Evolutionary conservation across 2,797 vertebrate species (phyloP).

Genomic region (Bucorvus abyssinicus): DNA sequence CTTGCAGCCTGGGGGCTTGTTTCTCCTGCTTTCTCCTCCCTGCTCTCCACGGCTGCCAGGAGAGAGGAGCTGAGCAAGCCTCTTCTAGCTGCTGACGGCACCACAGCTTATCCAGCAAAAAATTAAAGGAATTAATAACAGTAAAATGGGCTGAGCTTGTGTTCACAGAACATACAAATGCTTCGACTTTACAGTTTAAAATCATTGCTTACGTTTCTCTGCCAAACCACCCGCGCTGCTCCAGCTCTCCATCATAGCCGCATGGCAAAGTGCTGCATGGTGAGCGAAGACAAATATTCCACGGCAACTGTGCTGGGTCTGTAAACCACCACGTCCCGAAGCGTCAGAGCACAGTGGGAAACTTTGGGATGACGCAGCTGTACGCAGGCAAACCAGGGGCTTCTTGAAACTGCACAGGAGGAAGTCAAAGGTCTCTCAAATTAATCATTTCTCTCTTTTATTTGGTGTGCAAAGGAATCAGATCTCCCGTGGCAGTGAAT

Average conservation of each 20-base stretch:
- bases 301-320: accelerated
- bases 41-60: not conserved
- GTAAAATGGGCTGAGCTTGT: not conserved
- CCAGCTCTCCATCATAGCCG: not conserved
- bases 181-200: not conserved
- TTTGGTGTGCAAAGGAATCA: not conserved
- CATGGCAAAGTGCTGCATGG: not conserved
- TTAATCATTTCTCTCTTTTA: not conserved
- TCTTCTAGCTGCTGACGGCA: not conserved
- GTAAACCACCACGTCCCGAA: not conserved
- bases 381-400: not conserved
- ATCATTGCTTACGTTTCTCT: not conserved
- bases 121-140: not conserved
- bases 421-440: not conserved
- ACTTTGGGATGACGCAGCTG: not conserved
- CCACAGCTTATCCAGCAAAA: not conserved
- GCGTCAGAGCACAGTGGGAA: accelerated
- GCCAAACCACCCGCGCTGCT: not conserved
- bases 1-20: not conserved
- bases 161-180: not conserved
- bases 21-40: not conserved
- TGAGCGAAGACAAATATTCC: not conserved
- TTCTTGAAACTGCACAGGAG: not conserved
- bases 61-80: not conserved
- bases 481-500: not conserved